Evolutionary conservation across 2,888 invertebrate genomes (phyloP), one percentile per base, ranked within the genome.

Genomic region (Asteroscopus sphinx): DNA sequence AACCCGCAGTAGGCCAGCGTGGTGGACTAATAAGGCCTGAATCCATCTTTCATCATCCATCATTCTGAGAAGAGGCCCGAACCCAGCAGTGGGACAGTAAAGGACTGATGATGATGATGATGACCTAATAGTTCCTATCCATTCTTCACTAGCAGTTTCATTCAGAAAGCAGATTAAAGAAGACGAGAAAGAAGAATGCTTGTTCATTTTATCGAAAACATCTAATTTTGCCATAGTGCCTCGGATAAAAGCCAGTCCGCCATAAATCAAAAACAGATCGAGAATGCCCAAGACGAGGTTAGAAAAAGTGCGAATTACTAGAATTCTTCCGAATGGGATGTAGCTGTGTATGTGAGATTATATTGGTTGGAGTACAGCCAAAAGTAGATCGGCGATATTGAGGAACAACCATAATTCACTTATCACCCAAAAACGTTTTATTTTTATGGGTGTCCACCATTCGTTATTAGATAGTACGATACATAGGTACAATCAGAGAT

Each of bases 331-430:
- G 60, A 68, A 64, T 65, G 42, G 54, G 57, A 69, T 71, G 64
- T 58, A 71, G 66, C 66, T 53, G 51, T 66, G 59, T 64, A 25
- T 45, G 67, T 30, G 71, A 68, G 73, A 79, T 76, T 64, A 67
- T 69, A 76, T 77, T 63, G 63, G 68, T 83, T 88, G 87, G 87
- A 81, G 63, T 59, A 54, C 47, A 57, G 87, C 88, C 87, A 88
- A 86, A 72, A 74, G 72, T 80, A 73, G 75, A 77, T 77, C 63
- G 70, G 56, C 55, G 62, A 62, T 76, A 79, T 80, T 67, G 76
- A 80, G 75, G 76, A 67, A 73, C 58, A 57, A 46, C 26, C 55
- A 76, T 77, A 78, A 81, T 78, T 79, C 77, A 77, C 73, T 68
- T 68, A 66, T 68, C 68, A 72, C 53, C 61, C 55, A 62, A 60